Evolutionary conservation across 2,797 vertebrate genomes (phyloP), one percentile per base, ranked within the genome.

Genomic region (Scarus forsteni): DNA sequence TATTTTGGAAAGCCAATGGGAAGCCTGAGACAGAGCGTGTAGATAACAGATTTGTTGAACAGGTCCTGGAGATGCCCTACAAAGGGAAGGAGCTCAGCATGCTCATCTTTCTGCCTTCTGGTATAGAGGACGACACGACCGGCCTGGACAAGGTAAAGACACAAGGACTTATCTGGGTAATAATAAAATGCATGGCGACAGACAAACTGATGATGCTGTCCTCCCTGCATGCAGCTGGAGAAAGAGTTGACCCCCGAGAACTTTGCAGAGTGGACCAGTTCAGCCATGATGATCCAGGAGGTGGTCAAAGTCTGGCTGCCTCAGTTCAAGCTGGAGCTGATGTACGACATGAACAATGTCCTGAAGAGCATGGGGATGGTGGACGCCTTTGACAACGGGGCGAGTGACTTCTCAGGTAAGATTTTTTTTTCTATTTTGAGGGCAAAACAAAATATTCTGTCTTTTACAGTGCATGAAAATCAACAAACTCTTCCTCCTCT

Each of bases 51-150:
- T 27, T 4, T 27, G 14, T 66, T 76, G n/a, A 1, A 48, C 81
- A 93, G 91, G 73, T 98, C 79, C 87, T 99, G 15, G 97, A 96
- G 88, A 62, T 99, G 27, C 96, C 96, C 0, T 99, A 97, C 6
- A 49, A 63, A 0, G 92, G 79, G 1, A 79, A 91, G 1, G 94
- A 96, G 13, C 90, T 98, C 54, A 96, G 96, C 79, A 95, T 97
- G 95, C 51, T 98, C 63, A 88, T 98, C 69, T 61, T 97, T 75
- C 93, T 98, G 3, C 97, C 96, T 0, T 69, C 85, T 15, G 35
- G 77, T 0, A 94, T 93, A 0, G 80, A 92, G 58, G 95, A 95
- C 73, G 60, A 52, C 66, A 87, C 92, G 15, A 96, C 94, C 8
- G 97, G 96, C 8, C 91, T 99, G 83, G 92, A 94, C 82, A 85